Base-by-base conservation (phyloP, 2,888 invertebrate species). In the Scelioninae gen. 2 region DNA sequence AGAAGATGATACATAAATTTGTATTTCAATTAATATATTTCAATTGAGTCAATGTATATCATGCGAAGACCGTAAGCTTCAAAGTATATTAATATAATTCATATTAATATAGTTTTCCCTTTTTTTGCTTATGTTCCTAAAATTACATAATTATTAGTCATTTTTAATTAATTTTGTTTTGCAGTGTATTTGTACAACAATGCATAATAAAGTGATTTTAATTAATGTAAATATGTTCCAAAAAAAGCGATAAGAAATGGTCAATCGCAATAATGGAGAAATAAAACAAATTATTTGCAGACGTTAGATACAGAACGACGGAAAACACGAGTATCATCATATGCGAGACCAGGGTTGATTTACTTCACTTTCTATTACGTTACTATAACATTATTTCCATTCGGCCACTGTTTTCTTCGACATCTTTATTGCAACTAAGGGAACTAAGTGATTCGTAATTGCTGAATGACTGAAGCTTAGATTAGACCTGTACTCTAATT, bases 391-490 rank as follows among this genome's bases (percentile, higher is more conserved):
- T 39, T 7, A 39, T 16, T 39, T 39, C 16, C 15, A 16, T 39
- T 39, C 31, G 11, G 19, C 18, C 28, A 55, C 39, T 53, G 15
- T 41, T 55, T 55, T 28, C 41, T 5, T 11, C 9, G 18, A 35
- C 50, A 15, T 10, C 43, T 31, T 31, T 35, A 15, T n/a, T n/a
- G n/a, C n/a, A 35, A 13, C 58, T 33, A 33, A 9, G 46, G 18
- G n/a, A 60, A 15, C 35, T 46, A 46, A 46, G 46, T 25, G 60
- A 46, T 60, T 37, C 37, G 16, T 60, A 60, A 60, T 46, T 60
- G 60, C 35, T 46, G 58, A 58, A 58, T 45, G 58, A 58, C 45
- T 43, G 28, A 57, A 58, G 58, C 58, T 58, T 35, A 45, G 33
- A 58, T 58, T 35, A 45, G 33, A 58, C 45, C 58, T 58, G 45